Evolutionary conservation across 2,888 invertebrate species (phyloP), one percentile per base, ranked within the genome.

Genomic region (Temnothorax ravouxi): DNA sequence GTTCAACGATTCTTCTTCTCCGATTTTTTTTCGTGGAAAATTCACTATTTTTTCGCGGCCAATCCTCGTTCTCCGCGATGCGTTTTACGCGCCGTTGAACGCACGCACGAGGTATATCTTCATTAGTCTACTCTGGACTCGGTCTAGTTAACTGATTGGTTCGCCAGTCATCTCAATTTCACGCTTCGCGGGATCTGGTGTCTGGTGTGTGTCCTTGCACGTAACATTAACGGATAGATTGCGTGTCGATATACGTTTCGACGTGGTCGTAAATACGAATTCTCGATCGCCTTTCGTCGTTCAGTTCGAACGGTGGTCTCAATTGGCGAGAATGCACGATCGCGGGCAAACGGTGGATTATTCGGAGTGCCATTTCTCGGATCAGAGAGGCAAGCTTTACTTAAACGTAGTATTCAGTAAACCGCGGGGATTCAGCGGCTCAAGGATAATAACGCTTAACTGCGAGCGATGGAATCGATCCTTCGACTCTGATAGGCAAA

Each of bases 121-220:
- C 93, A 94, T 94, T 94, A 94, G 91, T 89, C 90, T 86, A 86
- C 84, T 89, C 90, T 90, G 91, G 91, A 91, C 91, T 91, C 91
- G 92, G 91, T 92, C 92, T 90, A 92, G 92, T 93, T 92, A 92
- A 91, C 92, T 93, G 93, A 94, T 94, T 94, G 94, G 92, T 91
- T 90, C 89, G 90, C 89, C 91, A 91, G 92, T 94, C 93, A 94
- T 94, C 94, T 93, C 92, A 89, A 94, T 94, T 94, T 94, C 93
- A 93, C 93, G 94, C 88, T 92, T 87, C 89, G 84, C 88, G 84
- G 90, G 86, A 90, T 87, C 89, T 89, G 90, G 86, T 93, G 91
- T 92, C 93, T 92, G 89, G 87, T 88, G 88, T 88, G 88, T 88
- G 88, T 89, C 88, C 88, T 90, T 87, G 84, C 85, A 87, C 83